A percentile compares a stretch with the other conserved stretches of the same genome.
Evolutionary conservation across 1,140 invertebrate genomes (phyloP).

Genomic region (Globodera ellingtonae): DNA sequence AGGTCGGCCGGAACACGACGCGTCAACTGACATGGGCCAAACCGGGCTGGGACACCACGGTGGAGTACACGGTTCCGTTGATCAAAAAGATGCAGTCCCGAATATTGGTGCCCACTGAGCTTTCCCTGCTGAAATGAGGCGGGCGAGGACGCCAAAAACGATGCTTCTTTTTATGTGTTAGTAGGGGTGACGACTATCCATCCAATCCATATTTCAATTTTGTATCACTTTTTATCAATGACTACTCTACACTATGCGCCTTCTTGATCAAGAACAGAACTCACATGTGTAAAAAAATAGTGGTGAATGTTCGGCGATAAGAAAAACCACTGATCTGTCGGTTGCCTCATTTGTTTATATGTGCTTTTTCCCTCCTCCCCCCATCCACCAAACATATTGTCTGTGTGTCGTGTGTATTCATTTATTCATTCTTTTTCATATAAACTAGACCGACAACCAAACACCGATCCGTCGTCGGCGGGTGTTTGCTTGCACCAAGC

Average conservation of each 20-base stretch:
- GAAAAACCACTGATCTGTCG: background rate
- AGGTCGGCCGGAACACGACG: conserved; percentile 51
- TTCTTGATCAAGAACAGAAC: background rate
- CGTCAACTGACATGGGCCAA: conserved; percentile 63
- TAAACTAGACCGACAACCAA: no score
- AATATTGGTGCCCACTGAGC: conserved; percentile 60
- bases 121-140: conserved; percentile 56
- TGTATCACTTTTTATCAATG: background rate
- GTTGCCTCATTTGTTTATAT: no score
- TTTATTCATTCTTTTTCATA: no score
- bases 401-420: no score
- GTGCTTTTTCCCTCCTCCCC: no score
- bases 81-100: conserved; percentile 65
- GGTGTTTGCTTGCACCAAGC: no score
- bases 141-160: background rate
- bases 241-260: background rate
- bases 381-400: no score
- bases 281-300: background rate
- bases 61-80: conserved; percentile 63
- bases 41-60: conserved; percentile 64
- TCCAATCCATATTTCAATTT: background rate
- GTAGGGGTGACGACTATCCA: background rate
- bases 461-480: no score
- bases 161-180: background rate
- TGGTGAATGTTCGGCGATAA: background rate